A percentile compares a stretch with the other conserved stretches of the same genome.
Evolutionary conservation across 2,797 vertebrate species (phyloP).

Genomic region (Phalanger gymnotis): DNA sequence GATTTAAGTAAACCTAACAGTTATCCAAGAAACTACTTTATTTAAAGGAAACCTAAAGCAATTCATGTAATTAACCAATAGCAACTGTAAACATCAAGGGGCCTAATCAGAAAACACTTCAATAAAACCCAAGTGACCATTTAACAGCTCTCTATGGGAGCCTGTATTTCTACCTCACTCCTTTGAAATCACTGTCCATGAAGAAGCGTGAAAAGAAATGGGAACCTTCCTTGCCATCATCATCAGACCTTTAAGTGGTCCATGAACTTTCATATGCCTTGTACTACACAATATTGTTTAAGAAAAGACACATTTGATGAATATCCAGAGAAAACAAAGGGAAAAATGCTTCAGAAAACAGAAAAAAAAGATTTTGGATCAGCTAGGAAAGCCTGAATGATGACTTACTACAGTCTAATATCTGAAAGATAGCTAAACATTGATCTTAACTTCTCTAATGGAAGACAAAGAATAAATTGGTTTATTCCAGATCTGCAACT

Average conservation of each 20-base stretch:
- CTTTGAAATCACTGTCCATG: background rate
- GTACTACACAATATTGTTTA: background rate
- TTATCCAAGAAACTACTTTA: background rate
- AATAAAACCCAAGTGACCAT: background rate
- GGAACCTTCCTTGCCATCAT: background rate
- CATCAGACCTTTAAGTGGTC: background rate
- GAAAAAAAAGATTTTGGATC: background rate
- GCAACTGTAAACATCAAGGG: background rate
- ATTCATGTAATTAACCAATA: background rate
- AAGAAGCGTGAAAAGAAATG: background rate
- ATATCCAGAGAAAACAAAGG: background rate
- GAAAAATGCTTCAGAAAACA: background rate
- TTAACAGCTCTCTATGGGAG: background rate
- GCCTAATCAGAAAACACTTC: background rate
- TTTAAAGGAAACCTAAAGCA: constrained; percentile 19
- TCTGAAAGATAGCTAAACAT: constrained; percentile 24
- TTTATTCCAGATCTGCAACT: background rate
- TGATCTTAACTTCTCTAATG: background rate
- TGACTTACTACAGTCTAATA: background rate
- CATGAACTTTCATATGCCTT: background rate
- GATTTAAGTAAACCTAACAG: constrained; percentile 6
- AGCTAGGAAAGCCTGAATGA: background rate
- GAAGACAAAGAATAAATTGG: background rate
- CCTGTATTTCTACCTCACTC: background rate
- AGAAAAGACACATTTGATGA: background rate